Evolutionary conservation across 2,888 invertebrate genomes (phyloP), one percentile per base, ranked within the genome.

Genomic region (Tetropium fuscum): DNA sequence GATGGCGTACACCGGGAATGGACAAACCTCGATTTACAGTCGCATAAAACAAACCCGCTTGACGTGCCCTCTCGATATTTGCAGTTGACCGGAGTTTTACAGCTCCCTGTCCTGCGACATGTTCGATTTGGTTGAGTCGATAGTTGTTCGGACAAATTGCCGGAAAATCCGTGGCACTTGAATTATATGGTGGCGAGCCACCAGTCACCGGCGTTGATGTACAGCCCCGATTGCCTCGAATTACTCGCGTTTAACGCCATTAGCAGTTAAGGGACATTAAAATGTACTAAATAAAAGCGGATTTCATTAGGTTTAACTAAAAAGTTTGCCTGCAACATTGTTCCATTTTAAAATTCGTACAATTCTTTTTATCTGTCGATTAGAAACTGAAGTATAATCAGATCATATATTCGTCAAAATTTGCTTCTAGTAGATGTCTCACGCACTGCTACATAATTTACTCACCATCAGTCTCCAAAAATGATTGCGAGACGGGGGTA

Each of bases 111-210:
- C 13, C 10, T 7, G 65, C 61, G 65, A 68, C 66, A 72, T 63
- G 71, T 67, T 67, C 69, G 69, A 73, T 71, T 70, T 63, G 66
- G 69, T 71, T 62, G 66, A 69, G 67, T 71, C 69, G 70, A 71
- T 71, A 66, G 71, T 69, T 64, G 69, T n/a, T n/a, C n/a, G 66
- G 68, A 71, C 70, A 73, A 73, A 73, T 71, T 70, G 68, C 73
- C 70, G 73, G 73, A 72, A 74, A 74, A 74, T 74, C 68, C 69
- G 63, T 62, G 69, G 65, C 62, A 64, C 68, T 69, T 71, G 72
- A 74, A 70, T 73, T 73, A 74, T 73, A 68, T 47, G 61, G 70
- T 64, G 72, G 70, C 54, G 67, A 64, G 68, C 71, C 74, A 57
- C 62, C 51, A 51, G 36, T 54, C 54, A 53, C 55, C 58, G 49